Conservation (phyloP, 1,140 invertebrate species). For the Hylaeus anthracinus region DNA sequence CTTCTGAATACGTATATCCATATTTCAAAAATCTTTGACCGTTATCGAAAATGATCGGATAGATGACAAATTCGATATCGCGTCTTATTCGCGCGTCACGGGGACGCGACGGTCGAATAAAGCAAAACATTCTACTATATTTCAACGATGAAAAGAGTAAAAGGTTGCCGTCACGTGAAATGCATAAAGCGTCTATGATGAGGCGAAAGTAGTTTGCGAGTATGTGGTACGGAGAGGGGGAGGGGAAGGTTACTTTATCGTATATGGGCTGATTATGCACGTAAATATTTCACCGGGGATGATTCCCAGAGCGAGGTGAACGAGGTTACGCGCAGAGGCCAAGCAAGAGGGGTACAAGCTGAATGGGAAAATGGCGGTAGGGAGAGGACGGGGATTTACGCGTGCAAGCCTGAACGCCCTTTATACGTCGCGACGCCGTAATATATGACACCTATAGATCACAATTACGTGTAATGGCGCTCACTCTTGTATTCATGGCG, state of each 20-base stretch:
- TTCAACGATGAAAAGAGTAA: conserved; percentile 22
- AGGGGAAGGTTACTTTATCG: conserved; percentile 58
- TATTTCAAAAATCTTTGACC: too few species aligned
- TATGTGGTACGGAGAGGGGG: background rate
- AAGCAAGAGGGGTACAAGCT: conserved; percentile 27
- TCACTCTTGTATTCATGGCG: conserved; percentile 76
- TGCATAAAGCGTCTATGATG: conserved; percentile 27
- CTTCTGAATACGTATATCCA: too few species aligned
- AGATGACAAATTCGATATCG: background rate
- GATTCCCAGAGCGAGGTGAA: conserved; percentile 52
- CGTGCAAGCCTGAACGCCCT: conserved; percentile 71
- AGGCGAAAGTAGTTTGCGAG: conserved; percentile 12
- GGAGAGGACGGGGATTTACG: conserved; percentile 69
- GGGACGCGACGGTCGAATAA: background rate
- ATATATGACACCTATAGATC: conserved; percentile 78
- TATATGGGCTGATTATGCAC: conserved; percentile 71
- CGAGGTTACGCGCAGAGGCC: conserved; percentile 32
- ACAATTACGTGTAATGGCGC: conserved; percentile 78
- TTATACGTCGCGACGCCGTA: conserved; percentile 74
- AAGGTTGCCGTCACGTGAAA: conserved; percentile 3
- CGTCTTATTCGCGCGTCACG: background rate
- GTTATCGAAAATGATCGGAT: background rate
- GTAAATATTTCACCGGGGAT: conserved; percentile 71
- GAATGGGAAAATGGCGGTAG: conserved; percentile 51
- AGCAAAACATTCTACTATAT: conserved; percentile 12